Percentiles rank a stretch among this genome's conserved stretches.
phyloP scores from a whole-genome alignment of 1,140 invertebrate genomes.

The Zaprionus camerounensis region DNA sequence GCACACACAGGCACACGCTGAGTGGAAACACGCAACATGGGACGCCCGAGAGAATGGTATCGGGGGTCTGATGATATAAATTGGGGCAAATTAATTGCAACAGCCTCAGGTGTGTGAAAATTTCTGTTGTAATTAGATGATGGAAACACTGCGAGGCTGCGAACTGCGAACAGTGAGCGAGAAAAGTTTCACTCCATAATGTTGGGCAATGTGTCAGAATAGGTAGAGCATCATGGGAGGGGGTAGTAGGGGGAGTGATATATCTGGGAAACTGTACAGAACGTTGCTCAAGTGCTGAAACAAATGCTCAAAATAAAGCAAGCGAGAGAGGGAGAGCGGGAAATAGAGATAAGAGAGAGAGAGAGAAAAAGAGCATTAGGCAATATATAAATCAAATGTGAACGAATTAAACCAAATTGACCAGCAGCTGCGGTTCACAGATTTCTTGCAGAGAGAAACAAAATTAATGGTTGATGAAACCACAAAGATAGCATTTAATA shows the following conservation, averaged over 20 bases:
- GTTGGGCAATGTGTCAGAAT: conserved; percentile 37
- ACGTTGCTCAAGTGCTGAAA: conserved; percentile 31
- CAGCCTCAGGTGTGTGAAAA: conserved; percentile 78
- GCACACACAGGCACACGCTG: background rate
- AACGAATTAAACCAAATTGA: conserved; percentile 48
- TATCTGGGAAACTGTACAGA: conserved; percentile 49
- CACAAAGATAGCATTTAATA: conserved; percentile 26
- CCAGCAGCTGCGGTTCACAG: conserved; percentile 61
- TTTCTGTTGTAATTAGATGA: conserved; percentile 78
- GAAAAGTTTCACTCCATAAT: conserved; percentile 53
- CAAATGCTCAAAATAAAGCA: conserved; percentile 33
- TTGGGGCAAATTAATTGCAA: conserved; percentile 80
- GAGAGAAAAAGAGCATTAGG: conserved; percentile 47
- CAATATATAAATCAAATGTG: conserved; percentile 61
- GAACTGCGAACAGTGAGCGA: conserved; percentile 8
- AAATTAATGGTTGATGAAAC: conserved; percentile 48
- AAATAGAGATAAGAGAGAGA: conserved; percentile 62
- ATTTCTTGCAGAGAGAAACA: conserved; percentile 26
- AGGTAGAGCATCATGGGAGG: background rate
- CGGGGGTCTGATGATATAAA: conserved; percentile 69
- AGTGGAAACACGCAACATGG: conserved; percentile 43
- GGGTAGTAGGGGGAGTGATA: conserved; percentile 10
- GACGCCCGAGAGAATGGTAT: background rate
- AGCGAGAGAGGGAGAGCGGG: background rate
- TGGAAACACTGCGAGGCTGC: conserved; percentile 56